phyloP scores from a whole-genome alignment of 2,888 invertebrate species.

The Ramazzottius varieornatus region DNA sequence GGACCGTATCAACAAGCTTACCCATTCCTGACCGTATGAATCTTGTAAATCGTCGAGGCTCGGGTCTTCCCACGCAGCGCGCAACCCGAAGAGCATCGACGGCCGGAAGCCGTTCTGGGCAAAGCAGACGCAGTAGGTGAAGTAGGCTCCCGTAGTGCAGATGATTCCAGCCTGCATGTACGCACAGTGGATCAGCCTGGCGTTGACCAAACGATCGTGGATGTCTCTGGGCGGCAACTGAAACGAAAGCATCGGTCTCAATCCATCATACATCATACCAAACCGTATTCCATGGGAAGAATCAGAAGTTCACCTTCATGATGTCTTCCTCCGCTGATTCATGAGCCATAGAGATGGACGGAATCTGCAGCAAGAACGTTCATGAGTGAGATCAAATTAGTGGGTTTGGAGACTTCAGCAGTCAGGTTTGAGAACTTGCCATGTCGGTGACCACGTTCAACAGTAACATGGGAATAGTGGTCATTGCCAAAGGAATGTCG shows the following conservation, averaged over 20 bases:
- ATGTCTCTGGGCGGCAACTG: constrained; percentile 26
- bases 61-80: constrained; percentile 27
- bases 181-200: constrained; percentile 26
- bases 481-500: constrained; percentile 28
- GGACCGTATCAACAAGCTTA: no score
- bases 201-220: constrained; percentile 4
- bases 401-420: not conserved
- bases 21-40: constrained; percentile 26
- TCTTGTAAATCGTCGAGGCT: constrained; percentile 28
- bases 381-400: no score
- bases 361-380: constrained; percentile 19
- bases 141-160: constrained; percentile 29
- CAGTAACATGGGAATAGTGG: constrained; percentile 29
- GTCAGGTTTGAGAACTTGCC: constrained; percentile 13
- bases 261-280: no score
- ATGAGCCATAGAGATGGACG: constrained; percentile 32
- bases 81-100: constrained; percentile 23
- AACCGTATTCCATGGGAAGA: no score
- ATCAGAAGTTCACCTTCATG: constrained; percentile 26
- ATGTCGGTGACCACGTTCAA: constrained; percentile 30
- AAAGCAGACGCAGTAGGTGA: constrained; percentile 29
- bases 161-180: constrained; percentile 32
- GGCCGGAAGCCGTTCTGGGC: constrained; percentile 29
- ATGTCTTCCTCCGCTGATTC: constrained; percentile 29
- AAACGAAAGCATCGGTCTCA: no score